Evolutionary conservation across 2,888 invertebrate genomes (phyloP).

Genomic region (Blomia tropicalis): DNA sequence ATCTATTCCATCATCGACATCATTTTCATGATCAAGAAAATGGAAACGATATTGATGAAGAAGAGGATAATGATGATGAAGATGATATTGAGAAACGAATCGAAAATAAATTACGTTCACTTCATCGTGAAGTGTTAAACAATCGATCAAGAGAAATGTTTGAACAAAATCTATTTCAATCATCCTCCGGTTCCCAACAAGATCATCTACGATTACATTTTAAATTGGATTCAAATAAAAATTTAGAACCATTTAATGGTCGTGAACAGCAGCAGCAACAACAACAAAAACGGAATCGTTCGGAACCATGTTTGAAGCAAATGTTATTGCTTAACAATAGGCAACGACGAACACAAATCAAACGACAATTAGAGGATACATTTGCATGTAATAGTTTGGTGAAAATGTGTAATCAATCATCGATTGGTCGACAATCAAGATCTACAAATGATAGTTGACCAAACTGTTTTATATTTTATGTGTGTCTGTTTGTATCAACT

Average conservation of each 20-base stretch:
- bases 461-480: too few relatives aligned
- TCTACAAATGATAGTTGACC: too few relatives aligned
- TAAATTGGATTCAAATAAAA: constrained; percentile 10
- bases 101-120: not conserved
- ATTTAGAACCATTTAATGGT: constrained; percentile 11
- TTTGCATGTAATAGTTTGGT: constrained; percentile 87
- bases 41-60: not conserved
- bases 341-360: constrained; percentile 40
- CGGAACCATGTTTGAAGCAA: not conserved
- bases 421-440: too few relatives aligned
- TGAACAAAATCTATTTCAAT: not conserved
- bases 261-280: constrained; percentile 3
- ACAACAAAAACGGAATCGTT: not conserved
- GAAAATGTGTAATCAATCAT: too few relatives aligned
- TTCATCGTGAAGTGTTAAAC: not conserved
- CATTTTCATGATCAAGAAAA: not conserved
- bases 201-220: constrained; percentile 5
- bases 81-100: constrained; percentile 1
- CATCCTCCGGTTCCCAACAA: not conserved
- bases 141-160: not conserved
- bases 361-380: constrained; percentile 74
- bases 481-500: too few relatives aligned
- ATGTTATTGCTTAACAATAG: not conserved
- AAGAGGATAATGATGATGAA: not conserved
- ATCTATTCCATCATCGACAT: not conserved